Conservation (phyloP, 1,140 invertebrate genomes). For the Drosophila dunni region DNA sequence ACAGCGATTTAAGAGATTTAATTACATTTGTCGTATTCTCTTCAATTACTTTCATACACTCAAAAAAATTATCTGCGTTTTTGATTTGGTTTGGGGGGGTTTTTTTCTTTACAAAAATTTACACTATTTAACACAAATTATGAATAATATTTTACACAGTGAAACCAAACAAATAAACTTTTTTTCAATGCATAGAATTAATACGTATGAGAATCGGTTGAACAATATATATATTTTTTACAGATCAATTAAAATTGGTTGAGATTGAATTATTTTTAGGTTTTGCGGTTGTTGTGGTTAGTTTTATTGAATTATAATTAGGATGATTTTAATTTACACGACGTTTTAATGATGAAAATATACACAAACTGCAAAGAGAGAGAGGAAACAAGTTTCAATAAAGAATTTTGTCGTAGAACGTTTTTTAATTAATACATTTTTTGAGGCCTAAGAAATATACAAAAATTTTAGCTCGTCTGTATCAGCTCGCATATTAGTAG, state of each 20-base stretch:
- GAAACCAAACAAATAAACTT: slow-evolving; percentile 57
- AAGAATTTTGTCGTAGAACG: no score
- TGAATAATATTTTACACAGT: slow-evolving; percentile 79
- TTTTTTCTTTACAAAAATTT: slow-evolving; percentile 75
- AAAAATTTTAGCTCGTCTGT: no score
- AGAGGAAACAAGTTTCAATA: slow-evolving; percentile 16
- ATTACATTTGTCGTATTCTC: slow-evolving; percentile 37
- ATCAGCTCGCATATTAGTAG: neutral
- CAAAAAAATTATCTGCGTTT: slow-evolving; percentile 52
- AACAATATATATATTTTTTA: slow-evolving; percentile 49
- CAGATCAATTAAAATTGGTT: slow-evolving; percentile 65
- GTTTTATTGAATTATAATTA: slow-evolving; percentile 72
- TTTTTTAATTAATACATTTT: neutral
- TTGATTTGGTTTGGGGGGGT: slow-evolving; percentile 48
- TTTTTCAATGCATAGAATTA: slow-evolving; percentile 45
- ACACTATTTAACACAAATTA: slow-evolving; percentile 77
- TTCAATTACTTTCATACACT: slow-evolving; percentile 44
- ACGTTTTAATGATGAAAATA: slow-evolving; percentile 82
- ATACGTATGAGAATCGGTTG: slow-evolving; percentile 70
- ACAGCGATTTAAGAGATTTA: slow-evolving; percentile 58
- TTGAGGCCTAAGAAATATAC: no score
- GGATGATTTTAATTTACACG: slow-evolving; percentile 81
- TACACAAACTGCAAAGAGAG: slow-evolving; percentile 78
- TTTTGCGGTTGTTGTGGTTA: slow-evolving; percentile 32
- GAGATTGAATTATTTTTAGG: slow-evolving; percentile 41